Conservation (phyloP, 2,888 invertebrate species). For the Drosophila kuntzei region DNA sequence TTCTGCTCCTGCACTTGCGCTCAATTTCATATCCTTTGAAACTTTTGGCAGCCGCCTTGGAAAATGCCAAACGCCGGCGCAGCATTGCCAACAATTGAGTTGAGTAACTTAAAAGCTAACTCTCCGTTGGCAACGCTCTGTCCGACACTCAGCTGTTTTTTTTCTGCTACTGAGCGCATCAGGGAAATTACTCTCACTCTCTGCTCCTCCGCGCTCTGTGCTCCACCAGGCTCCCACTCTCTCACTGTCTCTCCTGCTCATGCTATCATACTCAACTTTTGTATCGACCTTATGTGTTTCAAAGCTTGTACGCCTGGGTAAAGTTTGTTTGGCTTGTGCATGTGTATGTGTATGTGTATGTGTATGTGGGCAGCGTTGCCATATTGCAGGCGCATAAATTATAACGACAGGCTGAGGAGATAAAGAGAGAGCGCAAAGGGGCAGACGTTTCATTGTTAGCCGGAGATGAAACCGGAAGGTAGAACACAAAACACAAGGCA, state of each 20-base stretch:
- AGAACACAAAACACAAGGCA: constrained; percentile 59
- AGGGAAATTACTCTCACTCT: constrained; percentile 46
- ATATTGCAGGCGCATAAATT: constrained; percentile 77
- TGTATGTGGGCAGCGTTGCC: constrained; percentile 65
- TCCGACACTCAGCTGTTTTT: constrained; percentile 71
- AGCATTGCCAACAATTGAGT: constrained; percentile 65
- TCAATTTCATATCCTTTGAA: constrained; percentile 63
- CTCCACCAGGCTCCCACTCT: constrained; percentile 15
- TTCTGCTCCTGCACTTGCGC: constrained; percentile 76
- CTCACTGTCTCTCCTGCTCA: not conserved
- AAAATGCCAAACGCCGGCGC: constrained; percentile 68
- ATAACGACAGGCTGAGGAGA: constrained; percentile 59
- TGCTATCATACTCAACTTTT: constrained; percentile 62
- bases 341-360: constrained; percentile 24
- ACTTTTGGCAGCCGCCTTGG: constrained; percentile 60
- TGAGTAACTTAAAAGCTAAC: constrained; percentile 19
- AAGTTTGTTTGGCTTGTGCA: constrained; percentile 55
- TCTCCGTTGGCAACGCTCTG: constrained; percentile 56
- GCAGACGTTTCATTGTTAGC: constrained; percentile 65
- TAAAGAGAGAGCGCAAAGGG: constrained; percentile 39
- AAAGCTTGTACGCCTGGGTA: constrained; percentile 65
- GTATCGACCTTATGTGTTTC: constrained; percentile 69
- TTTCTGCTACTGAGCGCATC: constrained; percentile 10
- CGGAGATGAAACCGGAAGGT: constrained; percentile 80
- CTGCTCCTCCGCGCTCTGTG: constrained; percentile 24